phyloP scores from a whole-genome alignment of 2,797 vertebrate genomes.

The Pseudochirops corinnae region DNA sequence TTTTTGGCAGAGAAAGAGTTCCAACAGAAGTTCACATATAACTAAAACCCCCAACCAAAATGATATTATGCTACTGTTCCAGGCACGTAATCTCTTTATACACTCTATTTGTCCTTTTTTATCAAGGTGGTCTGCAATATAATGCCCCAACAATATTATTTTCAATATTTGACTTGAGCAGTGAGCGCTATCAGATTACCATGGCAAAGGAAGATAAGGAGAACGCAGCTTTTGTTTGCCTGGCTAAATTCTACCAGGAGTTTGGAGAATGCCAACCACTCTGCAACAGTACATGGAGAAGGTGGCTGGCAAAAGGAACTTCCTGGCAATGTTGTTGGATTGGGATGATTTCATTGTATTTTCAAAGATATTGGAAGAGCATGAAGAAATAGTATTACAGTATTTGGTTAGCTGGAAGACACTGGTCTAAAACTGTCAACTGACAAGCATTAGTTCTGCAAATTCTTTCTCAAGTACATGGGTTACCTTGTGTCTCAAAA shows the following conservation, averaged over 20 bases:
- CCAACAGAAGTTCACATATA: not conserved
- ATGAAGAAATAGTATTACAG: not conserved
- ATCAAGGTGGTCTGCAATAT: not conserved
- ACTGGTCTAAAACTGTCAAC: not conserved
- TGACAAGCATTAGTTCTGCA: not conserved
- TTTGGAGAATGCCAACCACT: not conserved
- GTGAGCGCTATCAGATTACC: not conserved
- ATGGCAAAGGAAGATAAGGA: conserved; percentile 6
- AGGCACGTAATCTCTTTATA: not conserved
- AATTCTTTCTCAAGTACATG: not conserved
- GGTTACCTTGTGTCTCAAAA: not conserved
- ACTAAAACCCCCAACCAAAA: not conserved
- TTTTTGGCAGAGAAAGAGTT: not conserved
- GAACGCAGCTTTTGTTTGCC: not conserved
- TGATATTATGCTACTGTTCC: not conserved
- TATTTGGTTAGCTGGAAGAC: not conserved
- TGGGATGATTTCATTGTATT: not conserved
- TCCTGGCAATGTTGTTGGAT: not conserved
- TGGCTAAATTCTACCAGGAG: not conserved
- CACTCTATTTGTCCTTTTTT: not conserved
- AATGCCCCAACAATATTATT: not conserved
- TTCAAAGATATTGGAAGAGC: not conserved
- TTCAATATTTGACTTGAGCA: not conserved
- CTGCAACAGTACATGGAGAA: not conserved
- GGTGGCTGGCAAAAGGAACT: not conserved